Evolutionary conservation across 2,113 vertebrate genomes (phyloP).

Genomic region (Varanus salvator): DNA sequence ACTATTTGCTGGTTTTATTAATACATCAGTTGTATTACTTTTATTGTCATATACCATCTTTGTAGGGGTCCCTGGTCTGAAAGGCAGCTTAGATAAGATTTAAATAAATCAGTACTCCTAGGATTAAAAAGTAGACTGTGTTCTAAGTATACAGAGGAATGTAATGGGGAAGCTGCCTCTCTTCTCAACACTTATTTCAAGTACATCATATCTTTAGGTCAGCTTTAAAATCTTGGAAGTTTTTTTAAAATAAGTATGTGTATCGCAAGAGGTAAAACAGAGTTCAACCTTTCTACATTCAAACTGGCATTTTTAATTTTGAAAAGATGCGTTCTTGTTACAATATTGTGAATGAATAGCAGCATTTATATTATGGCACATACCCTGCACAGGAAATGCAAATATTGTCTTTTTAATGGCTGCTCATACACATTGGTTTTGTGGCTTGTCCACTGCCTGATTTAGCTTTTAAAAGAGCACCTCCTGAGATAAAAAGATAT

Average conservation of each 20-base stretch:
- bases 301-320: neutral
- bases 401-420: constrained; percentile 52
- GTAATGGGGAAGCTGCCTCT: no score
- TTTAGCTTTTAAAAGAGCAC: constrained; percentile 66
- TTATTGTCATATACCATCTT: no score
- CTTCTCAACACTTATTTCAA: neutral
- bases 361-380: constrained; percentile 20
- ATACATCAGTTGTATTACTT: no score
- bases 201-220: neutral
- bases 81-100: no score
- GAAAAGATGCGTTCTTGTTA: neutral
- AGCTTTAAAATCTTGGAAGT: neutral
- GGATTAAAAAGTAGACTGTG: neutral
- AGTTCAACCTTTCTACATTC: neutral
- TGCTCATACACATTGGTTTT: constrained; percentile 61
- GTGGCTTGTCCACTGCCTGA: constrained; percentile 56
- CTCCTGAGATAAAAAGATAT: constrained; percentile 60
- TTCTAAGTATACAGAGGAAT: neutral
- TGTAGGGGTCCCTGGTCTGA: no score
- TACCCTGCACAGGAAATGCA: constrained; percentile 44
- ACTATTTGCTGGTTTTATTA: no score
- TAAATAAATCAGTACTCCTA: no score
- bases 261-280: neutral
- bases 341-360: neutral
- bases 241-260: neutral